Conservation (phyloP, 2,797 vertebrate genomes). For the Rousettus madagascariensis region DNA sequence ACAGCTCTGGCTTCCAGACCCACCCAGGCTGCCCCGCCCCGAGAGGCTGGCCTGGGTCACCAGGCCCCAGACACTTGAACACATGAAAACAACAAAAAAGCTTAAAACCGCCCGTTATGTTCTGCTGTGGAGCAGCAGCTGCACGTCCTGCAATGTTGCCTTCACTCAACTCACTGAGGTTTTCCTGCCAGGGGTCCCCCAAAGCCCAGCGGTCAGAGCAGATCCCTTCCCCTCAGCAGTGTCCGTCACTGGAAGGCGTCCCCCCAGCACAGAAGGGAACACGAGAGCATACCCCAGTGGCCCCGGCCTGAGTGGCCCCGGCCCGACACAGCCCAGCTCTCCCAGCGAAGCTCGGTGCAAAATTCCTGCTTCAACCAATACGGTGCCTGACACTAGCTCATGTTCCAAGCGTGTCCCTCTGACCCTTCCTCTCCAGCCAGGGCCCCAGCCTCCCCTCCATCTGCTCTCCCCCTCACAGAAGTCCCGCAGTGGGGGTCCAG, state of each 20-base stretch:
- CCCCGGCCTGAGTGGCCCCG: too few relatives aligned
- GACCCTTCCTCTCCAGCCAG: background rate
- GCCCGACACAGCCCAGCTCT: background rate
- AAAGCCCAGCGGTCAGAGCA: slow-evolving; percentile 4
- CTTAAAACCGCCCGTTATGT: slow-evolving; percentile 22
- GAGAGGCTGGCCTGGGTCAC: background rate
- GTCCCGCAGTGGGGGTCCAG: background rate
- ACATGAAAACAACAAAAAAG: background rate
- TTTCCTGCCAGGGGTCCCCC: slow-evolving; percentile 40
- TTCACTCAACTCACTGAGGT: background rate
- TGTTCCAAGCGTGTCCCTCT: background rate
- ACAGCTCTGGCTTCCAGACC: slow-evolving; percentile 21
- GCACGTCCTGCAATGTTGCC: slow-evolving; percentile 20
- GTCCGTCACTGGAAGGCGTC: background rate
- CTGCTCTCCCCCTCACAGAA: background rate
- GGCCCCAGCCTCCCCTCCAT: background rate
- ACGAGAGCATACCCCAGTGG: background rate
- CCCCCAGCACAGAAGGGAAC: background rate
- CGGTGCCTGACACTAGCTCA: background rate
- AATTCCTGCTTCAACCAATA: background rate
- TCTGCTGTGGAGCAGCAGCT: slow-evolving; percentile 53
- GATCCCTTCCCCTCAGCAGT: background rate
- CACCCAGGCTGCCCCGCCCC: background rate
- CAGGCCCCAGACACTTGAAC: background rate
- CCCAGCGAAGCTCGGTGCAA: background rate